Percentiles rank a stretch among this genome's conserved stretches.
These are phyloP conservation scores for Microchrysa polita DNA, from an alignment of 2,888 invertebrate genomes.

Conservation along the genomic window DNA sequence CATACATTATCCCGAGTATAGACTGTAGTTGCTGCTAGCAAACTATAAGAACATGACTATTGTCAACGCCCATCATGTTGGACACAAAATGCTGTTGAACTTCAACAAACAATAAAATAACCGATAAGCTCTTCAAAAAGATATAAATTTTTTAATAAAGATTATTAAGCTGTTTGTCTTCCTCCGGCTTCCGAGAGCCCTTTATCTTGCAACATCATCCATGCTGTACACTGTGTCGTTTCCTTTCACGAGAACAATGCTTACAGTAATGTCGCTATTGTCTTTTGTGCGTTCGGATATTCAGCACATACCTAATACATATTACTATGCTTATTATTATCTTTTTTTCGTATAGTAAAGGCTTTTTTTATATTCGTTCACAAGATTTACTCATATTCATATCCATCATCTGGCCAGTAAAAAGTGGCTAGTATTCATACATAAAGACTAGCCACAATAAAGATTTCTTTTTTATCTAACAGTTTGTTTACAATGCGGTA, in stretches of 20 bases:
- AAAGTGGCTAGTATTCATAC: no score
- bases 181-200: not conserved
- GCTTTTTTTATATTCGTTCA: conserved; percentile 34
- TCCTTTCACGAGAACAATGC: not conserved
- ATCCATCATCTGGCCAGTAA: not conserved
- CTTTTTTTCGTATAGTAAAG: conserved; percentile 20
- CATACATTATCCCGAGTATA: no score
- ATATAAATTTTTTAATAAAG: conserved; percentile 39
- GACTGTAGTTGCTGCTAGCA: no score
- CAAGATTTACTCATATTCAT: conserved; percentile 25
- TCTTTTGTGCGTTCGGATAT: conserved; percentile 46
- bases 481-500: conserved; percentile 3
- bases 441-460: conserved; percentile 39
- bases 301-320: no score
- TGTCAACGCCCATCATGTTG: no score
- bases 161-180: not conserved
- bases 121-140: conserved; percentile 38
- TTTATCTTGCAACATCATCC: not conserved
- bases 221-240: not conserved
- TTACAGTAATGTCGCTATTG: conserved; percentile 40
- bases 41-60: no score
- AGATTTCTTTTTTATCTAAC: conserved; percentile 20
- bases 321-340: not conserved
- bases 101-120: conserved; percentile 39
- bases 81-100: conserved; percentile 31